phyloP scores from a whole-genome alignment of 2,888 invertebrate species.

The Xanthorhoe designata region DNA sequence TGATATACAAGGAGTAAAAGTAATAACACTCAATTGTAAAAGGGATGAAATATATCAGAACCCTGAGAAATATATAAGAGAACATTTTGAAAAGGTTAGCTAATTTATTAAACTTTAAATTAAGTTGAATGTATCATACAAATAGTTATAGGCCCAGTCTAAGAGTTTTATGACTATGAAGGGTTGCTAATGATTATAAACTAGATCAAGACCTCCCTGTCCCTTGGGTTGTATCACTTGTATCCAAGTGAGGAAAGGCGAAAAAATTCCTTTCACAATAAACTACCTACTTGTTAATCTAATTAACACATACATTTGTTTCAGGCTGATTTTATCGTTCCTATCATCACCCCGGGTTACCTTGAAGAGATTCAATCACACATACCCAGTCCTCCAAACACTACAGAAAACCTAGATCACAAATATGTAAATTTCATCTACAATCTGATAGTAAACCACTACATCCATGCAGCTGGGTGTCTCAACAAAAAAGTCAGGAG shows the following conservation, averaged over 20 bases:
- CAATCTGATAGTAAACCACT: conserved; percentile 76
- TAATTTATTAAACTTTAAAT: not conserved
- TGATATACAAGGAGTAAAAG: conserved; percentile 67
- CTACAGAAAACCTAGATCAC: conserved; percentile 76
- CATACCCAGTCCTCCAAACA: conserved; percentile 63
- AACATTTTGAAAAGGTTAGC: conserved; percentile 84
- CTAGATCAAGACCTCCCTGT: too few relatives aligned
- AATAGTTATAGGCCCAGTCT: not conserved
- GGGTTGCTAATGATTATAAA: too few relatives aligned
- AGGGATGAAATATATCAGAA: conserved; percentile 80
- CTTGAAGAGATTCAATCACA: conserved; percentile 75
- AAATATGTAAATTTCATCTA: conserved; percentile 81
- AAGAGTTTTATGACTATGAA: too few relatives aligned
- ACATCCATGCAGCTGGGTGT: conserved; percentile 78
- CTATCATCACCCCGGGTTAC: conserved; percentile 83
- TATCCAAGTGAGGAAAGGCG: not conserved
- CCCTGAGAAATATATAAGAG: conserved; percentile 83
- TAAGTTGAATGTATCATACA: not conserved
- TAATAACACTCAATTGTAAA: conserved; percentile 78
- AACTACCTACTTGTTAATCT: not conserved
- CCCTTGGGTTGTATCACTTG: too few relatives aligned
- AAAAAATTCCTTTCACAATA: too few relatives aligned
- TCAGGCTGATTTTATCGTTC: conserved; percentile 84
- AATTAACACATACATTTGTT: conserved; percentile 45
- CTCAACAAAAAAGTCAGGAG: conserved; percentile 80